Conservation (phyloP, 2,797 vertebrate species). For the Phrynocephalus guinanensis region DNA sequence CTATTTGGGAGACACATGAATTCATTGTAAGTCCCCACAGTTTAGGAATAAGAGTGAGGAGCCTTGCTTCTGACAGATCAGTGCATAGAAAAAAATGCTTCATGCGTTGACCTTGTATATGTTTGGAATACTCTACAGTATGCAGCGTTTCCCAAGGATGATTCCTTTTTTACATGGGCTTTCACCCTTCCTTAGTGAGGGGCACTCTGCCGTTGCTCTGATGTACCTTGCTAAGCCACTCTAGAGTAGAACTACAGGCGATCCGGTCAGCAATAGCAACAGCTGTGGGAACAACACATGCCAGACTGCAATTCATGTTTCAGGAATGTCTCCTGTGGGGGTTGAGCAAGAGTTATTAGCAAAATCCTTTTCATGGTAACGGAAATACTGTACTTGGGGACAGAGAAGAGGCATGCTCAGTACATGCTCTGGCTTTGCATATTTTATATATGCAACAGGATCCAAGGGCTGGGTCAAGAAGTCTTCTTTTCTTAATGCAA, state of each 20-base stretch:
- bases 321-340: constrained; percentile 73
- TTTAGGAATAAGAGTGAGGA: background rate
- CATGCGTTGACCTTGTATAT: background rate
- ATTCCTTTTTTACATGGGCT: constrained; percentile 27
- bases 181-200: background rate
- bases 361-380: constrained; percentile 67
- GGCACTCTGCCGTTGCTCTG: constrained; percentile 11
- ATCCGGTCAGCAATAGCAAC: constrained; percentile 65
- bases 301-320: constrained; percentile 74
- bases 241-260: constrained; percentile 33
- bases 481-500: background rate
- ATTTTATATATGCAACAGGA: constrained; percentile 44
- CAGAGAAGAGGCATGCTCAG: constrained; percentile 54
- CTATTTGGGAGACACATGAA: background rate
- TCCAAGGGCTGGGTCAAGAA: background rate
- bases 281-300: constrained; percentile 62
- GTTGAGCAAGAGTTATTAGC: constrained; percentile 68
- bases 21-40: background rate
- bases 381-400: constrained; percentile 64
- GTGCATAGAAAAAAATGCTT: constrained; percentile 4
- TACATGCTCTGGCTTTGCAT: constrained; percentile 61
- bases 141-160: background rate
- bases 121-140: too few species aligned
- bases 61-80: background rate
- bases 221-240: constrained; percentile 23